Evolutionary conservation across 2,113 vertebrate species (phyloP).

Genomic region (Suncus etruscus): DNA sequence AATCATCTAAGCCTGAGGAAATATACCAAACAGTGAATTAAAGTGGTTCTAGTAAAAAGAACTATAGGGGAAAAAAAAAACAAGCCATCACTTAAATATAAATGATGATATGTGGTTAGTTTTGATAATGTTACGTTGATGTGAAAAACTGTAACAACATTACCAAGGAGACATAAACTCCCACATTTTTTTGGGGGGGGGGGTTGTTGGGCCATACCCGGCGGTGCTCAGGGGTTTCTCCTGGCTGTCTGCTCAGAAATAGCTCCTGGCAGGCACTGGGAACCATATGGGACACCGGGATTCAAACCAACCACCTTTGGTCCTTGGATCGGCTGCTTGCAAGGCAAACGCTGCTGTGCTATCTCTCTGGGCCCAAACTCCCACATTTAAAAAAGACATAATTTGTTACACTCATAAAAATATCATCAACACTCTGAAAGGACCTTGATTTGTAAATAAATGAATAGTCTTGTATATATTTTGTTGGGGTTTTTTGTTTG

Average conservation of each 20-base stretch:
- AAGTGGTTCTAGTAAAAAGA: slow-evolving; percentile 22
- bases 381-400: background rate
- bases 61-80: background rate
- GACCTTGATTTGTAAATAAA: background rate
- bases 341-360: too few species aligned
- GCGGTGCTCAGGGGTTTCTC: too few species aligned
- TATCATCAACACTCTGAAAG: background rate
- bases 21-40: slow-evolving; percentile 3
- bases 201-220: too few species aligned
- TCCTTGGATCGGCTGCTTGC: too few species aligned
- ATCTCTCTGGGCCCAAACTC: too few species aligned
- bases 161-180: slow-evolving; percentile 8
- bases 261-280: too few species aligned
- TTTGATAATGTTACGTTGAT: slow-evolving; percentile 21
- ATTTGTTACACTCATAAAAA: slow-evolving; percentile 6
- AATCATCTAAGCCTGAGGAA: slow-evolving; percentile 93
- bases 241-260: too few species aligned
- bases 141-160: background rate
- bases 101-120: background rate
- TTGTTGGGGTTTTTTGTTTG: background rate
- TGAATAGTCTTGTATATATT: slow-evolving; percentile 1
- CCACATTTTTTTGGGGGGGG: too few species aligned
- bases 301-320: too few species aligned
- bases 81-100: background rate
- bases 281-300: too few species aligned